Evolutionary conservation across 2,797 vertebrate genomes (phyloP).

Genomic region (Synanceia verrucosa): DNA sequence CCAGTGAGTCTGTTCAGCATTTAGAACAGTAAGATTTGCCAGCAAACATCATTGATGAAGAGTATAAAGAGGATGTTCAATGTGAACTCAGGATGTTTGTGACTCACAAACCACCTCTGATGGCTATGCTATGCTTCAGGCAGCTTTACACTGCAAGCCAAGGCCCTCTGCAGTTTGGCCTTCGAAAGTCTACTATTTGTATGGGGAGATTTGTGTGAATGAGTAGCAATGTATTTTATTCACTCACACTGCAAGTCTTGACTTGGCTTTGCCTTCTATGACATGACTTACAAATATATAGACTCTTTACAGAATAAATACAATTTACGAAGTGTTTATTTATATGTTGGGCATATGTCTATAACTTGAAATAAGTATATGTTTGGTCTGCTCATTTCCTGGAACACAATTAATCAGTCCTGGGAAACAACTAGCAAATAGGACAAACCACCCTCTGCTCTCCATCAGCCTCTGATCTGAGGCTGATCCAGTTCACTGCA

Average conservation of each 20-base stretch:
- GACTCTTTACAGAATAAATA: neutral
- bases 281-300: neutral
- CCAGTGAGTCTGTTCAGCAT: constrained; percentile 22
- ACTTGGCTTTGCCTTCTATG: neutral
- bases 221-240: neutral
- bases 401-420: constrained; percentile 17
- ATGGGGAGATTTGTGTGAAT: neutral
- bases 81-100: constrained; percentile 36
- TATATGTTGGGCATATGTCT: neutral
- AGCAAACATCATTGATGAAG: constrained; percentile 29
- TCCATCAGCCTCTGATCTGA: constrained; percentile 37
- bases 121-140: neutral
- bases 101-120: constrained; percentile 33
- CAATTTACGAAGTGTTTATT: neutral
- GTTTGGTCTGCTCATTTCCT: constrained; percentile 12
- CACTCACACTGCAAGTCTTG: neutral
- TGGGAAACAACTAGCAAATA: constrained; percentile 33
- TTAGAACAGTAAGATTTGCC: constrained; percentile 39
- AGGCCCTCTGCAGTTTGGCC: constrained; percentile 8
- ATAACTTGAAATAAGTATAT: constrained; percentile 4
- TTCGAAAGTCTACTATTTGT: neutral
- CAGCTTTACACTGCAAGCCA: neutral
- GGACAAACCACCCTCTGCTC: constrained; percentile 34
- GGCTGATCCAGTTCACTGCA: constrained; percentile 29
- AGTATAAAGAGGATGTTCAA: constrained; percentile 33